Base-by-base conservation (phyloP, 1,140 invertebrate species). In the Dendrolimus kikuchii region DNA sequence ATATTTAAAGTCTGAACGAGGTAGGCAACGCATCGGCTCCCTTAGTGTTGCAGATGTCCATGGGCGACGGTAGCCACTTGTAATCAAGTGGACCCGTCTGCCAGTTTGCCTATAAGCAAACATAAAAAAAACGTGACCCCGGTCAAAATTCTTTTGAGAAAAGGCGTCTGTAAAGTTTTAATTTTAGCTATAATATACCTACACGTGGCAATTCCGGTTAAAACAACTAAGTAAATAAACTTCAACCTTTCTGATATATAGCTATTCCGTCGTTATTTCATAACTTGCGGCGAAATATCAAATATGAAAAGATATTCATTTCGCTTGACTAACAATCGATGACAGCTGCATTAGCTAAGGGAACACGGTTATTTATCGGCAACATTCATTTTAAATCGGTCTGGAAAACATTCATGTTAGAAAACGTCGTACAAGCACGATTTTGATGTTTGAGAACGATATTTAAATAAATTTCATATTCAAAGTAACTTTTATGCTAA, bases 261-360 rank as follows among this genome's bases (percentile, higher is more conserved):
- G 23, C 6, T 40, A 10, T 7, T 45, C 52, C 10, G 5, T 43
- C 7, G 37, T 51, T 5, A 23, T 49, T 45, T 44, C 48, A 40
- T 63, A 23, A 47, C 40, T 67, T 67, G 47, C 5, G 40, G 54
- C 56, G 56, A n/a, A 51, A 38, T 9, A 49, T 53, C 47, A 62
- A 68, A 55, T 66, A 63, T 64, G 60, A 65, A 67, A 69, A 67
- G 70, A 53, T 68, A 64, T 71, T 70, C 67, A 68, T 58, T 54
- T 58, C 60, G 52, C 49, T 61, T 55, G 55, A 62, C 62, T 60
- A 60, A 61, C 60, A 70, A 67, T 72, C 53, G 66, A 51, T 66
- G 73, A 66, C 68, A 69, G 68, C 63, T 71, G 66, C 63, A 76
- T 69, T 71, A 71, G 62, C 46, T 53, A 56, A 45, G 60, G 46